These are phyloP conservation scores for Isoperla grammatica DNA, from an alignment of 2,888 invertebrate species.

Conservation along the genomic window DNA sequence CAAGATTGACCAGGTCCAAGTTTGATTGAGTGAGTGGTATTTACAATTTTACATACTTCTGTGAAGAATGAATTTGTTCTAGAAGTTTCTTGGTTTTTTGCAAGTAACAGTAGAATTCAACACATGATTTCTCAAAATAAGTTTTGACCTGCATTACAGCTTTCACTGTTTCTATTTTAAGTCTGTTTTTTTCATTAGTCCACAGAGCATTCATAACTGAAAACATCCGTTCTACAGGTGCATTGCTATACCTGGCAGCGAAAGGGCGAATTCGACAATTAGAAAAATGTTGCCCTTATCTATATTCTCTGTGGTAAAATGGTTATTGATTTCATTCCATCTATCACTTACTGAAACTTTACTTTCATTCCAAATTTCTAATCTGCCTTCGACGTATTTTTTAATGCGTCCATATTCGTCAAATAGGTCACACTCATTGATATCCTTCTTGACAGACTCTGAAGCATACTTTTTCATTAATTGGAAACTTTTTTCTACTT, in stretches of 20 bases:
- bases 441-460: not conserved
- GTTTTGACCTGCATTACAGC: constrained; percentile 1
- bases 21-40: too few species aligned
- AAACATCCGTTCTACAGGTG: constrained; percentile 6
- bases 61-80: too few species aligned
- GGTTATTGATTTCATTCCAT: too few species aligned
- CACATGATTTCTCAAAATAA: constrained; percentile 1
- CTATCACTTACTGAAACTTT: too few species aligned
- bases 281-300: not conserved
- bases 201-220: constrained; percentile 4
- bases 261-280: not conserved
- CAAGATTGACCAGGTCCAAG: too few species aligned
- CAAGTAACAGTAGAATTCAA: not conserved
- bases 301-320: too few species aligned
- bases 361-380: too few species aligned
- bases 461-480: not conserved
- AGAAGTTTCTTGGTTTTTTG: constrained; percentile 1
- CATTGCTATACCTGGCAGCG: not conserved
- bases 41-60: too few species aligned
- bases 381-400: too few species aligned
- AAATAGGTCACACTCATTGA: not conserved
- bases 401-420: too few species aligned
- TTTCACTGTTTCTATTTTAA: not conserved
- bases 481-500: not conserved
- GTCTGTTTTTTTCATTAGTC: not conserved